Percentiles rank a stretch among this genome's conserved stretches.
Conservation (phyloP, 2,113 vertebrate species). For the Neofelis nebulosa region DNA sequence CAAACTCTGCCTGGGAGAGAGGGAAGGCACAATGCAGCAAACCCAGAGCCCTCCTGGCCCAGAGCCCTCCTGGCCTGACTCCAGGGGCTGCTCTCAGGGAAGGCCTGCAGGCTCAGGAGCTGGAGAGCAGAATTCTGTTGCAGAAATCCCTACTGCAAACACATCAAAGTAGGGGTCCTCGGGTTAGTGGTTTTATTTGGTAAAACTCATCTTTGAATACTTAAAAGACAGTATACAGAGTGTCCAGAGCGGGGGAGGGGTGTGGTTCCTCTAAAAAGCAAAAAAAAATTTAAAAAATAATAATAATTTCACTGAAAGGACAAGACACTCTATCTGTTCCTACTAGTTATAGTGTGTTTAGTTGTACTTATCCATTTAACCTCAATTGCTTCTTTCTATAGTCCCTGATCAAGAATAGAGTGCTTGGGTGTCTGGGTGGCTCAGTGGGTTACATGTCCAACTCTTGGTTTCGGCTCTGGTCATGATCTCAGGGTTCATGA, state of each 20-base stretch:
- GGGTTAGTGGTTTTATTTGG: background rate
- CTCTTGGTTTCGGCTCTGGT: too few species aligned
- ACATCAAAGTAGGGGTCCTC: background rate
- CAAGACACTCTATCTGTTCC: constrained; percentile 59
- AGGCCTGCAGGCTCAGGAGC: background rate
- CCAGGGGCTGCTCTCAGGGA: background rate
- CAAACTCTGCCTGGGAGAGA: background rate
- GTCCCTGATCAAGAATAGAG: constrained; percentile 54
- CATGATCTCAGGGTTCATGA: too few species aligned
- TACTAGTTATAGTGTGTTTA: constrained; percentile 44
- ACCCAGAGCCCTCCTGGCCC: background rate
- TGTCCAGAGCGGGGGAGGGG: background rate
- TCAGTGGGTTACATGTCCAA: too few species aligned
- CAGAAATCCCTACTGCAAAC: background rate
- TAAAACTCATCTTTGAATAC: background rate
- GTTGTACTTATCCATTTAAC: constrained; percentile 36
- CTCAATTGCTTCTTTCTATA: constrained; percentile 40
- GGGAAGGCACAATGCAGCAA: background rate
- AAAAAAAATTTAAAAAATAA: background rate
- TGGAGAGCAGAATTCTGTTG: background rate
- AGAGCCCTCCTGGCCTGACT: background rate
- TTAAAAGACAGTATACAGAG: background rate
- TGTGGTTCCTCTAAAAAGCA: constrained; percentile 63
- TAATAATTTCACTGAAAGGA: constrained; percentile 48
- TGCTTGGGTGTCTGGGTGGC: background rate